Evolutionary conservation across 2,113 vertebrate species (phyloP).

Genomic region (Channa maculata): DNA sequence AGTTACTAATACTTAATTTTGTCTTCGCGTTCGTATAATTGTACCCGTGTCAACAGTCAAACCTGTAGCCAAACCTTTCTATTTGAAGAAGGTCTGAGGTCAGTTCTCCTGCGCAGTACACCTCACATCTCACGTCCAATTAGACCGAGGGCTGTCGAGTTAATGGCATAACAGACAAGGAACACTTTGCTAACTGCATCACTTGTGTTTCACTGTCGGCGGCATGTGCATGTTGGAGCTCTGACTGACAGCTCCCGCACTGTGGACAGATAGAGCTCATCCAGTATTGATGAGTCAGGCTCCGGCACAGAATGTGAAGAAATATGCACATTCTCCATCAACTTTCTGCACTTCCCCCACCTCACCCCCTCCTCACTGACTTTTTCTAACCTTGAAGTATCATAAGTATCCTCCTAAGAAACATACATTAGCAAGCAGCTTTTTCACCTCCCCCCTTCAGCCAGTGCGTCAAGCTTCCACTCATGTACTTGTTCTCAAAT

Average conservation of each 20-base stretch:
- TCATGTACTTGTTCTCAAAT: slow-evolving; percentile 66
- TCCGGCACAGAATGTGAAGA: slow-evolving; percentile 24
- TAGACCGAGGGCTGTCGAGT: slow-evolving; percentile 23
- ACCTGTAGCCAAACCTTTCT: neutral
- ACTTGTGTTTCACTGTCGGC: slow-evolving; percentile 2
- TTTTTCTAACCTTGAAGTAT: slow-evolving; percentile 40
- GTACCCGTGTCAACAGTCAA: neutral
- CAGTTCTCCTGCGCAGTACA: neutral
- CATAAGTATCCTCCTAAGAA: slow-evolving; percentile 30
- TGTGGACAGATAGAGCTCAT: slow-evolving; percentile 61
- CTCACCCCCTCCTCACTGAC: neutral
- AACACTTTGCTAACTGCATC: too few species aligned
- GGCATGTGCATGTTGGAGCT: slow-evolving; percentile 9
- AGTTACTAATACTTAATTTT: too few species aligned
- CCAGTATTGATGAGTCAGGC: slow-evolving; percentile 70
- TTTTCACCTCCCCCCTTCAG: slow-evolving; percentile 20
- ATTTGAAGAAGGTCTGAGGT: neutral
- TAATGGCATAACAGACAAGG: slow-evolving; percentile 22
- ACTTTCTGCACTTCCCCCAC: neutral
- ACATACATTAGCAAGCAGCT: slow-evolving; percentile 1
- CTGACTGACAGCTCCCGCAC: slow-evolving; percentile 57
- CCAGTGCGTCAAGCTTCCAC: slow-evolving; percentile 22
- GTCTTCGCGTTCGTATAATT: too few species aligned
- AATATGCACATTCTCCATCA: slow-evolving; percentile 43
- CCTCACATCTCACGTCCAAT: slow-evolving; percentile 12